Evolutionary conservation across 2,888 invertebrate genomes (phyloP).

Genomic region (Heliconius cydno): DNA sequence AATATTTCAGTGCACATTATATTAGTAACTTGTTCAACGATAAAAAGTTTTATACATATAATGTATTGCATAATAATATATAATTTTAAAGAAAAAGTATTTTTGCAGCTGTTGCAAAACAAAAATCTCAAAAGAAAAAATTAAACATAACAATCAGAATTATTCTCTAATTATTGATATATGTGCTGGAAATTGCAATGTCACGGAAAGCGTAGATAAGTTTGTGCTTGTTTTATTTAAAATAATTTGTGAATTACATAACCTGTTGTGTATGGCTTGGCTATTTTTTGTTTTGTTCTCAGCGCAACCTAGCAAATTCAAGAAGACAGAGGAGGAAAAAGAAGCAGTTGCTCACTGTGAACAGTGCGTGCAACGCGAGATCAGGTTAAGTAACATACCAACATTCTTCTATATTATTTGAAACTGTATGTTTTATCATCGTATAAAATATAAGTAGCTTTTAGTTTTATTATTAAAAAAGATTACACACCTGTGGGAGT

Average conservation of each 20-base stretch:
- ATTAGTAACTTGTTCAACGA: background rate
- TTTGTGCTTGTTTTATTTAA: slow-evolving; percentile 25
- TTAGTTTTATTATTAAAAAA: background rate
- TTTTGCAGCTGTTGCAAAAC: too few relatives aligned
- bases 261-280: slow-evolving; percentile 64
- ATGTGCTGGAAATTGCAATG: background rate
- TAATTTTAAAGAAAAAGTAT: too few relatives aligned
- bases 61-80: too few relatives aligned
- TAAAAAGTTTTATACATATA: too few relatives aligned
- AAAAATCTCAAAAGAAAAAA: too few relatives aligned
- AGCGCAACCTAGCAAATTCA: slow-evolving; percentile 69
- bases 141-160: background rate
- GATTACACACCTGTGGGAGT: slow-evolving; percentile 17
- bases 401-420: slow-evolving; percentile 35
- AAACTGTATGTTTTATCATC: slow-evolving; percentile 23
- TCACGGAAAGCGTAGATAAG: slow-evolving; percentile 21
- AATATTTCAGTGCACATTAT: background rate
- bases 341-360: slow-evolving; percentile 61
- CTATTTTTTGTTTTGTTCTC: slow-evolving; percentile 77
- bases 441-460: background rate
- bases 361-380: slow-evolving; percentile 63
- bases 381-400: slow-evolving; percentile 65
- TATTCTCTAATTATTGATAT: background rate
- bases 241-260: slow-evolving; percentile 39
- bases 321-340: slow-evolving; percentile 60